phyloP scores from a whole-genome alignment of 2,113 vertebrate species.

The Beaufortia kweichowensis region DNA sequence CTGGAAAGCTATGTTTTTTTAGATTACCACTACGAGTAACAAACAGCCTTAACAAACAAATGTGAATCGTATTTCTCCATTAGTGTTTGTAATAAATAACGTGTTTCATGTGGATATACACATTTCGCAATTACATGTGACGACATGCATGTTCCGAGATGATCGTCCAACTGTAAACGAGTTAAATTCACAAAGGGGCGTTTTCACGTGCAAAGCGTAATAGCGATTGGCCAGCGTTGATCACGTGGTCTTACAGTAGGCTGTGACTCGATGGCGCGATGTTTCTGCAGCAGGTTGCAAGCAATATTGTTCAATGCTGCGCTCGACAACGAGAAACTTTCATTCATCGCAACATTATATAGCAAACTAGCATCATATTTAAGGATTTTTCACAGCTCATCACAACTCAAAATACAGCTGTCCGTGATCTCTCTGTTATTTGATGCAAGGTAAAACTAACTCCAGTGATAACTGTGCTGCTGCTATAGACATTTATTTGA shows the following conservation, averaged over 20 bases:
- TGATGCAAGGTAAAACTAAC: neutral
- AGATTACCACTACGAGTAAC: neutral
- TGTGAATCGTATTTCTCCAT: too few species aligned
- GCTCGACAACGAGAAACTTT: too few species aligned
- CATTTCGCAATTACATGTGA: conserved; percentile 41
- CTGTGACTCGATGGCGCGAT: conserved; percentile 24
- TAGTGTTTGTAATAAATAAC: neutral
- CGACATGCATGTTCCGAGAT: conserved; percentile 66
- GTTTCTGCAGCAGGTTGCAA: neutral
- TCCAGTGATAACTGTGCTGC: neutral
- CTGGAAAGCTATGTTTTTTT: neutral
- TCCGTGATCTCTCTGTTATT: neutral
- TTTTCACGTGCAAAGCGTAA: neutral
- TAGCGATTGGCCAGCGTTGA: conserved; percentile 17
- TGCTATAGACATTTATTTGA: neutral
- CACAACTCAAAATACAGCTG: neutral
- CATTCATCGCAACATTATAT: too few species aligned
- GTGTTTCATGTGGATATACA: neutral
- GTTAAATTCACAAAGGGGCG: conserved; percentile 38
- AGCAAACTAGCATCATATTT: neutral
- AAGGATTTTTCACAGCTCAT: neutral
- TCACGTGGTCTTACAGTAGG: neutral
- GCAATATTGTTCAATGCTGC: neutral
- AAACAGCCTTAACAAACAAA: too few species aligned
- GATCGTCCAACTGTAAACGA: conserved; percentile 59